Percentiles rank a stretch among this genome's conserved stretches.
phyloP scores from a whole-genome alignment of 2,113 vertebrate species.

The Anguilla rostrata region DNA sequence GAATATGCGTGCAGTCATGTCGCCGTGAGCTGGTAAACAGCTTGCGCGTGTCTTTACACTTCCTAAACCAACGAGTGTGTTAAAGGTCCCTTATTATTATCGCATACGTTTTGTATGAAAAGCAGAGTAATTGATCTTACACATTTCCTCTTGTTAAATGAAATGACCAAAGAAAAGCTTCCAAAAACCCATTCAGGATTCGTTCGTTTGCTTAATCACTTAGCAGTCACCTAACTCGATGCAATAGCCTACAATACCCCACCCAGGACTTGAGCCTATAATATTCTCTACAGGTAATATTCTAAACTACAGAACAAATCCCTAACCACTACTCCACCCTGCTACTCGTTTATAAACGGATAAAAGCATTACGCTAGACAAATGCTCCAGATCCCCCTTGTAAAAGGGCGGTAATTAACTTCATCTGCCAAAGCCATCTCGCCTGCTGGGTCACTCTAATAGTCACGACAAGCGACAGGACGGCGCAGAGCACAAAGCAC shows the following conservation, averaged over 20 bases:
- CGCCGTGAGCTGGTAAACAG: background rate
- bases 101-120: background rate
- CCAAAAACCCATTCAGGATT: background rate
- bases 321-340: background rate
- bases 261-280: background rate
- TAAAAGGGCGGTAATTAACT: background rate
- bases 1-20: background rate
- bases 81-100: background rate
- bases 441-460: background rate
- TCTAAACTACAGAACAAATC: background rate
- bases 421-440: background rate
- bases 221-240: background rate
- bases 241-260: too few relatives aligned
- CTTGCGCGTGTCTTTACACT: background rate
- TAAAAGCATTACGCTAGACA: background rate
- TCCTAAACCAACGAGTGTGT: background rate
- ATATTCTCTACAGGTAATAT: background rate
- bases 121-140: background rate
- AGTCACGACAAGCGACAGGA: too few relatives aligned
- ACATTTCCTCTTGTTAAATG: background rate
- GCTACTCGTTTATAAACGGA: background rate
- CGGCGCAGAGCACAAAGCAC: too few relatives aligned
- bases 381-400: background rate
- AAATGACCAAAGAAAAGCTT: too few relatives aligned
- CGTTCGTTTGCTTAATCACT: background rate